Evolutionary conservation across 2,888 invertebrate genomes (phyloP).

Genomic region (Chrysotoxum bicinctum): DNA sequence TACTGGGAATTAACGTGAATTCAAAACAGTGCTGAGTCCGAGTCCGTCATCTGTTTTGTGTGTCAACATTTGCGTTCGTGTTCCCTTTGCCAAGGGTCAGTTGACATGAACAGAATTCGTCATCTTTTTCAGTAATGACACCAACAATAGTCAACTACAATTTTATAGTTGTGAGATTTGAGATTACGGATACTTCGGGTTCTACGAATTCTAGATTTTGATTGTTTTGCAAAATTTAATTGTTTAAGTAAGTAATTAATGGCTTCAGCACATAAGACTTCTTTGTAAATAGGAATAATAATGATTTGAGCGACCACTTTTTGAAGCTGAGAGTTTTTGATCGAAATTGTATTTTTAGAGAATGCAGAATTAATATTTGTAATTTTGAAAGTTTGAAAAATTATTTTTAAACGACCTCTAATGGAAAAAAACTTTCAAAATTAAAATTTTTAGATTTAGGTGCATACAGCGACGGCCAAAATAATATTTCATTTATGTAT

Average conservation of each 20-base stretch:
- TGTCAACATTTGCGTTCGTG: constrained; percentile 11
- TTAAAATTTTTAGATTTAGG: too few relatives aligned
- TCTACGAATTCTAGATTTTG: not conserved
- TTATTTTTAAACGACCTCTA: too few relatives aligned
- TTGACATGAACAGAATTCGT: constrained; percentile 54
- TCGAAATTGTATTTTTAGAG: too few relatives aligned
- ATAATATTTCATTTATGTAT: too few relatives aligned
- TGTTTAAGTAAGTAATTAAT: not conserved
- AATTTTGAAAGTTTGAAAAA: too few relatives aligned
- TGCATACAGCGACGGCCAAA: too few relatives aligned
- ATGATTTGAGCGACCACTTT: too few relatives aligned
- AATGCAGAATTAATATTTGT: too few relatives aligned
- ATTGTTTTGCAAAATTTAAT: not conserved
- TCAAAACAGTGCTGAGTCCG: constrained; percentile 20
- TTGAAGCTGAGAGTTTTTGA: too few relatives aligned
- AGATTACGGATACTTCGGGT: not conserved
- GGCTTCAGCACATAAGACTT: not conserved
- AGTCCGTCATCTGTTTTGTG: constrained; percentile 13
- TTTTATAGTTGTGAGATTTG: not conserved
- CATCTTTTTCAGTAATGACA: constrained; percentile 2
- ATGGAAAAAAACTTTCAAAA: too few relatives aligned
- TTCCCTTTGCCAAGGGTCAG: constrained; percentile 40
- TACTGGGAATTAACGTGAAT: constrained; percentile 56
- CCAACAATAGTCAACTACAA: not conserved
- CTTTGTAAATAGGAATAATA: too few relatives aligned